Base-by-base conservation (phyloP, 2,797 vertebrate species). In the Lycodopsis pacificus region DNA sequence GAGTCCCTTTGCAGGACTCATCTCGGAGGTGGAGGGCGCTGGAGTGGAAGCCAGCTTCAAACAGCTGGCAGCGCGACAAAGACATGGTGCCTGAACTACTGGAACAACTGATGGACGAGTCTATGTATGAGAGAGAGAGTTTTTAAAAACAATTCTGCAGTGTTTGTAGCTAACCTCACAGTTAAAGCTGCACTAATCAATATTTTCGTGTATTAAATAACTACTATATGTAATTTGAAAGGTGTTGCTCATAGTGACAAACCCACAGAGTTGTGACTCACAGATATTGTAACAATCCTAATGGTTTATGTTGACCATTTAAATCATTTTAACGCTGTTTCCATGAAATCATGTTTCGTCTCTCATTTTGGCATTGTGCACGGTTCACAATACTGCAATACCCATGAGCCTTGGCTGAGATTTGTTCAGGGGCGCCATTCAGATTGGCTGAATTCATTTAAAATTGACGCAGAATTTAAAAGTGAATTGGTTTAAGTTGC, bases 41-140 rank as follows among this genome's bases (percentile, higher is more conserved):
- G 0, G 80, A 36, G 34, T 84, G 64, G 66, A 93, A 93, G 4
- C 93, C 94, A 13, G 88, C 92, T 27, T 93, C 89, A 86, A 95
- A 94, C 63, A 95, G 82, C 72, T 93, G 90, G 58, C 94, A 95
- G 17, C 93, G 92, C 6, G 94, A 94, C 38, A 95, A 12, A 0
- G 94, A 92, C 68, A 95, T 83, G 8, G 62, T 80, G 48, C 85
- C 93, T 14, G 87, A 76, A 40, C 89, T 90, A 65, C 88, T 88
- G 4, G 17, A 27, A 72, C 94, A 95, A 1, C 46, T 73, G 70
- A 91, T 80, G 42, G 49, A 22, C 2, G 91, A 88, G 34, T 94
- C 94, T 95, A 64, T 19, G 85, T 95, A 64, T n/a, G 84, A 65
- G 61, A 82, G 40, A 80, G 19, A 36, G 17, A 51, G 46, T 14